These are phyloP conservation scores for Pterobdella sp. DNA, from an alignment of 2,888 invertebrate species.

Conservation along the genomic window DNA sequence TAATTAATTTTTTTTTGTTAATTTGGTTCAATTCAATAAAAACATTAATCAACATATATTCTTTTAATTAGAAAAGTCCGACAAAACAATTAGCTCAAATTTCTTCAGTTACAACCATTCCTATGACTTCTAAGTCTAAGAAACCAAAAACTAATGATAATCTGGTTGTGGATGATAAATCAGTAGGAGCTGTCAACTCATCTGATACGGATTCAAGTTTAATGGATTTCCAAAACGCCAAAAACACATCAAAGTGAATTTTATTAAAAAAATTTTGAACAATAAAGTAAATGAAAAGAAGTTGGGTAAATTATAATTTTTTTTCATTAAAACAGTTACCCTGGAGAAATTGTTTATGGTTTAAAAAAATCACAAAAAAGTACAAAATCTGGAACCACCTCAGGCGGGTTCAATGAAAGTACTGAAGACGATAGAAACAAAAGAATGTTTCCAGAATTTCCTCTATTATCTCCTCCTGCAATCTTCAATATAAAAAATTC, in stretches of 20 bases:
- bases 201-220: conserved; percentile 38
- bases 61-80: background rate
- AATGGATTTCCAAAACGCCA: conserved; percentile 37
- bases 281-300: background rate
- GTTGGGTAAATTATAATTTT: background rate
- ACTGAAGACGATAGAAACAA: background rate
- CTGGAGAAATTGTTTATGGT: no score
- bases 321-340: no score
- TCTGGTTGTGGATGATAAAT: background rate
- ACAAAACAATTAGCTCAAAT: background rate
- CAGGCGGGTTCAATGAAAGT: background rate
- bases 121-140: background rate
- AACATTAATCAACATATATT: background rate
- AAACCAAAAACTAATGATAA: background rate
- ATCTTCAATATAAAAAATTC: background rate
- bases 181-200: background rate
- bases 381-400: no score
- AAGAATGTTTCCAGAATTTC: background rate
- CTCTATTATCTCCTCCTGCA: background rate
- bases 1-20: background rate
- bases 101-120: background rate
- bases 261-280: background rate
- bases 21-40: background rate
- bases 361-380: no score
- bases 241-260: conserved; percentile 33